A percentile compares a stretch with the other conserved stretches of the same genome.
phyloP scores from a whole-genome alignment of 2,113 vertebrate species.

The Paramisgurnus dabryanus region DNA sequence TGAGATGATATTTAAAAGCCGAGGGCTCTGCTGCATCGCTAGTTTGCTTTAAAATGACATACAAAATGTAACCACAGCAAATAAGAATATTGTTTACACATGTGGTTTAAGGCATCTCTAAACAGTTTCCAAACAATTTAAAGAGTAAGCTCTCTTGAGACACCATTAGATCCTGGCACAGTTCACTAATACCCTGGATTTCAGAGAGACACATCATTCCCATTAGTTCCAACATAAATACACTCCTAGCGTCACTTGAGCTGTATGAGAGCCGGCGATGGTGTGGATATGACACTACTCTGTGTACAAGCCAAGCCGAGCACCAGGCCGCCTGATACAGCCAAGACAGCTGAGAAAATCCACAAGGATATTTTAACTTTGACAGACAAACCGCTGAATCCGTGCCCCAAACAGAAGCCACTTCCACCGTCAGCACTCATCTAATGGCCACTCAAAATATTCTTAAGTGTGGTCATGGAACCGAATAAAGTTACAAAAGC shows the following conservation, averaged over 20 bases:
- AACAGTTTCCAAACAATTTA: background rate
- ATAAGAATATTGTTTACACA: background rate
- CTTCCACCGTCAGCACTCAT: background rate
- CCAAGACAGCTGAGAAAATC: constrained; percentile 60
- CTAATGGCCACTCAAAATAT: constrained; percentile 25
- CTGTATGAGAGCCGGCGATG: constrained; percentile 16
- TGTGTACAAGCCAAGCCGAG: constrained; percentile 35
- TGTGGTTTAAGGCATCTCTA: background rate
- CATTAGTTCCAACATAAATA: constrained; percentile 13
- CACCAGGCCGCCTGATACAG: constrained; percentile 32
- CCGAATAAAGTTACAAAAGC: no score
- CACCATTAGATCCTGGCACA: background rate
- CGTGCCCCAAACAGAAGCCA: constrained; percentile 10
- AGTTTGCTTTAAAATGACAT: no score
- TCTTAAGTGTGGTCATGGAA: background rate
- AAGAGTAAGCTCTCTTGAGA: background rate
- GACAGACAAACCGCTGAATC: constrained; percentile 51
- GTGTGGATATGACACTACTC: constrained; percentile 34
- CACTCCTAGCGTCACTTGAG: constrained; percentile 29
- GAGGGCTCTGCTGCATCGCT: no score
- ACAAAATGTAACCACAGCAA: background rate
- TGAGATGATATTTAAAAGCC: no score
- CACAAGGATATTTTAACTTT: constrained; percentile 58
- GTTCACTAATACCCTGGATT: constrained; percentile 23
- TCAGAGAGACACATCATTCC: constrained; percentile 33